phyloP scores from a whole-genome alignment of 2,888 invertebrate species.

The Latrodectus hesperus region DNA sequence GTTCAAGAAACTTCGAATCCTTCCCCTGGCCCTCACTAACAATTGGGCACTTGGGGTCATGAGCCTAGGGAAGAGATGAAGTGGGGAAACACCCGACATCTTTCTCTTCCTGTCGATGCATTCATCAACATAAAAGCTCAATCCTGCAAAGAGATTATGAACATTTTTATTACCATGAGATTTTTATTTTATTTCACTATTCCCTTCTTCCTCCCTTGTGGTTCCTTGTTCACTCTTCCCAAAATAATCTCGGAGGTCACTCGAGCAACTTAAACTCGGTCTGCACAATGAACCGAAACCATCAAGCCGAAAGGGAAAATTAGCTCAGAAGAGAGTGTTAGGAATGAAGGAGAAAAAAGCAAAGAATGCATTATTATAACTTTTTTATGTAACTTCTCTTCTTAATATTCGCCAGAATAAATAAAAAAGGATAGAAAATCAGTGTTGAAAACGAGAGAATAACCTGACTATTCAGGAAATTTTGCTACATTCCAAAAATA shows the following conservation, averaged over 20 bases:
- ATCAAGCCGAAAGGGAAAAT: neutral
- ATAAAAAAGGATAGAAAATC: no score
- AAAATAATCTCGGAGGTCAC: neutral
- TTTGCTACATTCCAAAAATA: no score
- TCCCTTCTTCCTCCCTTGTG: neutral
- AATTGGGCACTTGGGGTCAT: neutral
- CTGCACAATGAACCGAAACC: constrained; percentile 5
- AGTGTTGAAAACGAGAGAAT: no score
- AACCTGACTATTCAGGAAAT: no score
- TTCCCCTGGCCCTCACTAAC: neutral
- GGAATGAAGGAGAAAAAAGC: neutral
- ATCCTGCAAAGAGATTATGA: constrained; percentile 4
- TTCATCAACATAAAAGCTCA: constrained; percentile 5
- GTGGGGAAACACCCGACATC: neutral
- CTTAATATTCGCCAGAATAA: no score
- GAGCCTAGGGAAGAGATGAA: neutral
- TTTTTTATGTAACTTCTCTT: neutral
- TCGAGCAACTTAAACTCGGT: constrained; percentile 4
- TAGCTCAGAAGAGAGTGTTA: constrained; percentile 1
- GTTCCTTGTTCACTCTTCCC: neutral
- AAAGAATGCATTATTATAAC: neutral
- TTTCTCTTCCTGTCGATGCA: neutral
- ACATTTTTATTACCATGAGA: neutral
- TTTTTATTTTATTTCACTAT: neutral
- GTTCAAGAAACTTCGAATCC: constrained; percentile 2